Percentiles rank a stretch among this genome's conserved stretches.
Evolutionary conservation across 2,113 vertebrate species (phyloP).

Genomic region (Brachyhypopomus gauderio): DNA sequence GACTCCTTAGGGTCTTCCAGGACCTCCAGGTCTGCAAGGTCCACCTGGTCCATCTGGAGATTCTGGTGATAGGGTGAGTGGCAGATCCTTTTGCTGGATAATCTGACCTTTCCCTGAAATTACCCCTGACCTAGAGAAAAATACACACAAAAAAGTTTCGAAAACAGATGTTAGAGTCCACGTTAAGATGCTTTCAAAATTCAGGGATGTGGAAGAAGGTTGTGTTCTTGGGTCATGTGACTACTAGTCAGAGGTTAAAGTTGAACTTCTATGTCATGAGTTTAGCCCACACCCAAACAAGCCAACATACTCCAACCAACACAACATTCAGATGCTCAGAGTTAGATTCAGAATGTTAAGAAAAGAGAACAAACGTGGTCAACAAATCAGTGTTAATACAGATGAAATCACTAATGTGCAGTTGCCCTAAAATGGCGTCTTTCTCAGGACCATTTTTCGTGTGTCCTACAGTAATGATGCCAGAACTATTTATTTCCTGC

Average conservation of each 20-base stretch:
- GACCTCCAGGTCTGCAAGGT: constrained; percentile 89
- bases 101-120: neutral
- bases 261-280: too few species aligned
- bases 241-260: too few species aligned
- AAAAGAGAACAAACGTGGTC: too few species aligned
- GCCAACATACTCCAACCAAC: too few species aligned
- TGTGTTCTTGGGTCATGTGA: too few species aligned
- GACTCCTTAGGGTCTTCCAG: constrained; percentile 86
- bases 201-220: neutral
- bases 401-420: too few species aligned
- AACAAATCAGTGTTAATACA: too few species aligned
- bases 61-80: constrained; percentile 92
- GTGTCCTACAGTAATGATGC: neutral
- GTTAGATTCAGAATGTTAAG: too few species aligned
- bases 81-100: neutral
- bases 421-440: neutral
- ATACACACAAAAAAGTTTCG: too few species aligned
- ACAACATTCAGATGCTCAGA: too few species aligned
- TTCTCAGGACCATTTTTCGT: neutral
- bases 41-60: constrained; percentile 88
- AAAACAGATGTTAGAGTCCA: neutral
- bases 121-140: neutral
- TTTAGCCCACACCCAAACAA: neutral
- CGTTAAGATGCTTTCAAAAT: neutral
- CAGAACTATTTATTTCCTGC: constrained; percentile 22